Evolutionary conservation across 2,888 invertebrate genomes (phyloP).

Genomic region (Lypha dubia): DNA sequence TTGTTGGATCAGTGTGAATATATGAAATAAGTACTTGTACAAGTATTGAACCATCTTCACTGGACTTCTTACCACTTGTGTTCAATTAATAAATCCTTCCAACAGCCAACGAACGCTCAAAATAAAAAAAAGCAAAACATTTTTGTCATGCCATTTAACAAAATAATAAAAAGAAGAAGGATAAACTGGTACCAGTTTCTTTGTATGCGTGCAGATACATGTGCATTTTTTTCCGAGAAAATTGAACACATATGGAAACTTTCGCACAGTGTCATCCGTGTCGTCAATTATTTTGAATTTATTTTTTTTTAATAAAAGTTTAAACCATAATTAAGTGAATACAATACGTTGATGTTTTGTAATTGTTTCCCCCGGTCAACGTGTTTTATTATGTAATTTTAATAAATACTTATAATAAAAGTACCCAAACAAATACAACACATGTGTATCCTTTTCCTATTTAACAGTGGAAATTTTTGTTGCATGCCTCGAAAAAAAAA

Average conservation of each 20-base stretch:
- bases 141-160: slow-evolving; percentile 56
- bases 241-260: slow-evolving; percentile 69
- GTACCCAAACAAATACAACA: slow-evolving; percentile 39
- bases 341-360: slow-evolving; percentile 66
- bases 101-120: slow-evolving; percentile 18
- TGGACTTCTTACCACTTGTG: slow-evolving; percentile 38
- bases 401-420: slow-evolving; percentile 60
- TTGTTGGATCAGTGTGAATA: slow-evolving; percentile 53
- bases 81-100: slow-evolving; percentile 15
- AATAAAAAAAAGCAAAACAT: slow-evolving; percentile 12
- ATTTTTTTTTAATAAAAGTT: slow-evolving; percentile 38
- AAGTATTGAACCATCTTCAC: slow-evolving; percentile 59
- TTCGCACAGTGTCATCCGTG: slow-evolving; percentile 71
- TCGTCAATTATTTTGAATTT: slow-evolving; percentile 66
- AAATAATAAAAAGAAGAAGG: slow-evolving; percentile 8
- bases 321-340: slow-evolving; percentile 62
- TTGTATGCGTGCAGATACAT: not conserved
- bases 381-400: slow-evolving; percentile 72
- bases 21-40: slow-evolving; percentile 68
- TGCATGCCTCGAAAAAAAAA: slow-evolving; percentile 17
- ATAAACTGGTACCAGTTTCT: not conserved
- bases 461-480: slow-evolving; percentile 18
- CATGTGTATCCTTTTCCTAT: slow-evolving; percentile 35
- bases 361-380: slow-evolving; percentile 68
- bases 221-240: slow-evolving; percentile 28